Percentiles rank a stretch among this genome's conserved stretches.
These are phyloP conservation scores for Tretioscincus oriximinensis DNA, from an alignment of 2,113 vertebrate species.

Conservation along the genomic window DNA sequence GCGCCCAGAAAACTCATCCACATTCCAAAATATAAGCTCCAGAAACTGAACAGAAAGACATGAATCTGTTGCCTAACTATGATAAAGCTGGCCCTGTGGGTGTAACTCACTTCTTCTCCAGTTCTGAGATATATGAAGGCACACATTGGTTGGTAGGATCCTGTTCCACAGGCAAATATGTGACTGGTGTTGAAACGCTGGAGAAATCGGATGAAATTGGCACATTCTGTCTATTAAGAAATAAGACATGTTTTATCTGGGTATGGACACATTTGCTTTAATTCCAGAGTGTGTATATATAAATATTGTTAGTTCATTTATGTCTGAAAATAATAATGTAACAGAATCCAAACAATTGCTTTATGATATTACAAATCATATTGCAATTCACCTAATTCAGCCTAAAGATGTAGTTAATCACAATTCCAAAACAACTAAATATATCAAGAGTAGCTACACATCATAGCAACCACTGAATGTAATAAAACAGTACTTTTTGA, in stretches of 20 bases:
- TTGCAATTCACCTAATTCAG: too few relatives aligned
- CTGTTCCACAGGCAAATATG: slow-evolving; percentile 80
- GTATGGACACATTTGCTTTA: neutral
- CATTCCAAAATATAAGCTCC: neutral
- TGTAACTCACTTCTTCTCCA: slow-evolving; percentile 68
- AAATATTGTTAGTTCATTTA: neutral
- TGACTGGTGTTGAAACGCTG: slow-evolving; percentile 85
- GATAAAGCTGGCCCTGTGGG: neutral
- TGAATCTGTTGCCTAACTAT: neutral
- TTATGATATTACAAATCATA: too few relatives aligned
- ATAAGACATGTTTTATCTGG: neutral
- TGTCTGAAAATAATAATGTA: too few relatives aligned
- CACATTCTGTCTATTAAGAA: slow-evolving; percentile 78
- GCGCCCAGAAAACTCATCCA: too few relatives aligned
- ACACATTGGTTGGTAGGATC: slow-evolving; percentile 84
- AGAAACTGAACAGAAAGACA: neutral
- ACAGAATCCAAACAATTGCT: too few relatives aligned
- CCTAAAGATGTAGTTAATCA: too few relatives aligned
- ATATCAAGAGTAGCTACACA: too few relatives aligned
- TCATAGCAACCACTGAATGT: too few relatives aligned
- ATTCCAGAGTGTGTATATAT: too few relatives aligned
- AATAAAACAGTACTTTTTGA: too few relatives aligned
- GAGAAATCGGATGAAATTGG: slow-evolving; percentile 85
- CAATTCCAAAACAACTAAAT: too few relatives aligned
- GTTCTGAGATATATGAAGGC: slow-evolving; percentile 76